Conservation (phyloP, 2,113 vertebrate species). For the Triplophysa dalaica region DNA sequence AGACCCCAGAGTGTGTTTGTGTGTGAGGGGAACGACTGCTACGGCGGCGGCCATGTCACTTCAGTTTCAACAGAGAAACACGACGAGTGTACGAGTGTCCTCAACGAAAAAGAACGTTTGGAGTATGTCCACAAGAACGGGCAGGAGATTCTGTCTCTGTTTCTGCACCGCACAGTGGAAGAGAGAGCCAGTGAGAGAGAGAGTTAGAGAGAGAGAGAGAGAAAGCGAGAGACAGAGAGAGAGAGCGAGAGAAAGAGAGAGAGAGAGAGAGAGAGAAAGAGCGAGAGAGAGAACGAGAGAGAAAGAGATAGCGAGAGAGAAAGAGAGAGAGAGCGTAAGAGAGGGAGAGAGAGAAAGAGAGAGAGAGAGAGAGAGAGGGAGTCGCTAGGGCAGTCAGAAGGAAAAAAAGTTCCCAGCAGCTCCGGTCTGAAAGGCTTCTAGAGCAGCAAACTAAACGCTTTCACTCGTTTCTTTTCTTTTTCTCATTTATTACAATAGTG, state of each 20-base stretch:
- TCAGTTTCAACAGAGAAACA: conserved; percentile 17
- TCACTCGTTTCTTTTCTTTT: conserved; percentile 48
- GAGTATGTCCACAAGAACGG: conserved; percentile 55
- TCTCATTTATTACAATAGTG: conserved; percentile 72
- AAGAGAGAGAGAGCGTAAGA: too few species aligned
- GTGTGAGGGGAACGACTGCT: conserved; percentile 30
- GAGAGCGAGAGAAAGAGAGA: conserved; percentile 32
- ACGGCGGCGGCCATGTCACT: conserved; percentile 69
- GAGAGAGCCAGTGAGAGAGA: not conserved
- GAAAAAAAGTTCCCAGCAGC: conserved; percentile 72
- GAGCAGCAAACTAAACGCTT: conserved; percentile 82
- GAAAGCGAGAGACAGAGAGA: conserved; percentile 10
- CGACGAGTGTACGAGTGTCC: not conserved
- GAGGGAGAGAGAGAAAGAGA: not conserved
- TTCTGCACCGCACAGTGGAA: too few species aligned
- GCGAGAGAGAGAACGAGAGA: too few species aligned
- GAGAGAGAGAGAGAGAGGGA: not conserved
- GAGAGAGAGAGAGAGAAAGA: too few species aligned
- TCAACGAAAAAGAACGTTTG: not conserved
- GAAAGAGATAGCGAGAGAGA: too few species aligned
- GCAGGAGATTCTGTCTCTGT: conserved; percentile 53
- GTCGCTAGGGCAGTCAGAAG: conserved; percentile 57
- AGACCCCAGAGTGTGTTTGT: conserved; percentile 9
- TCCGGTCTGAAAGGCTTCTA: conserved; percentile 76
- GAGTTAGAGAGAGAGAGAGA: not conserved